Evolutionary conservation across 2,797 vertebrate species (phyloP).

Genomic region (Glossophaga mutica): DNA sequence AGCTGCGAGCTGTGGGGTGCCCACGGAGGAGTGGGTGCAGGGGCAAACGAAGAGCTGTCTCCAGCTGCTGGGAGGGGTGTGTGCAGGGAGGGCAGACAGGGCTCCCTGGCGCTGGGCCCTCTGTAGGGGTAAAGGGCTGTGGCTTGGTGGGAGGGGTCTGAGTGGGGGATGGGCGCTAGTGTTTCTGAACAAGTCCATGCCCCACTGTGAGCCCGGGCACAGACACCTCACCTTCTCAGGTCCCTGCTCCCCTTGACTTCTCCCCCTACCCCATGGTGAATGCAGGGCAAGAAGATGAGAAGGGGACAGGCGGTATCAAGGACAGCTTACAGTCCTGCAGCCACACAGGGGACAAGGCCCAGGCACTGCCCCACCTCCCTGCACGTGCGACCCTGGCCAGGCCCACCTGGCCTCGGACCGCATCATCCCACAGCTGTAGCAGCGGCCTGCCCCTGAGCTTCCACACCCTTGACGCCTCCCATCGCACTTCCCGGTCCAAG

Average conservation of each 20-base stretch:
- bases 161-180: background rate
- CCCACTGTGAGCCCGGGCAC: background rate
- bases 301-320: background rate
- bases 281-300: background rate
- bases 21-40: background rate
- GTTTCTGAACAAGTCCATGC: background rate
- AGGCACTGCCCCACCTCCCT: background rate
- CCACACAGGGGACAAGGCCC: background rate
- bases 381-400: rapidly evolving
- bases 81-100: background rate
- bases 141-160: background rate
- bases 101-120: background rate
- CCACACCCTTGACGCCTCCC: rapidly evolving
- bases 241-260: rapidly evolving
- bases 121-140: background rate
- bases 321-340: background rate
- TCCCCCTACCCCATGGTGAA: background rate
- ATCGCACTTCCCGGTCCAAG: rapidly evolving
- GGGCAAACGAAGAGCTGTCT: background rate
- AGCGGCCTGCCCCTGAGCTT: background rate
- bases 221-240: background rate
- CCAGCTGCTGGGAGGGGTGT: background rate
- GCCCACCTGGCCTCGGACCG: background rate
- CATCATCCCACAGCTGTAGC: background rate
- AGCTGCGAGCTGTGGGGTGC: rapidly evolving